Evolutionary conservation across 2,113 vertebrate species (phyloP), one percentile per base, ranked within the genome.

Genomic region (Emydura subglobosa): DNA sequence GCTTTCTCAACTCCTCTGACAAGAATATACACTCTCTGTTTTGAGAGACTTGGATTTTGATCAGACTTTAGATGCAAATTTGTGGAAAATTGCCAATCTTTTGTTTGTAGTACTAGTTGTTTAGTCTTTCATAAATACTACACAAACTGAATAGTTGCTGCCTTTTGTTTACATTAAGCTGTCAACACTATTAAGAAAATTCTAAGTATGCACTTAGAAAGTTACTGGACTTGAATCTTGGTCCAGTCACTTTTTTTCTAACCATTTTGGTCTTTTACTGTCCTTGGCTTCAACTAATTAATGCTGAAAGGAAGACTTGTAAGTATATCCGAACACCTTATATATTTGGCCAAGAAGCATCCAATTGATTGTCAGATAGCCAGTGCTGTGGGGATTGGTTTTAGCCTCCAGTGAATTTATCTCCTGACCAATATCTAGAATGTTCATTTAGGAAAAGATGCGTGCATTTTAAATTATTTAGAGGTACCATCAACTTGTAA

Each of bases 91-190:
- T 8, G 1, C 14, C 88, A 5, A 25, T 76, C 24, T 76, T 39
- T n/a, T 1, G 25, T 91, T 22, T 54, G 1, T 79, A n/a, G 34
- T n/a, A 65, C 4, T 1, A 3, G 25, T 53, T 7, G 0, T 80
- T 55, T 31, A 84, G 0, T 83, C 68, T 4, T 2, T 0, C 31
- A 4, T 53, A 19, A 82, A 0, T 79, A 25, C 19, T 8, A 22
- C 4, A 86, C 49, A 55, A 9, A 29, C 44, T 53, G 22, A 7
- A 6, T 51, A 5, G 54, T 51, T 49, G 16, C 42, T 59, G 22
- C 31, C 54, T 27, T 17, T 25, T 47, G 29, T 86, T 92, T 89
- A 49, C 6, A 1, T 95, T 93, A 0, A 0, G 5, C 24, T 86
- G 13, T 17, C 57, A 14, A 1, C 2, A 0, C 50, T 83, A 0